phyloP scores from a whole-genome alignment of 2,888 invertebrate species.

The Lithophane semibrunnea region DNA sequence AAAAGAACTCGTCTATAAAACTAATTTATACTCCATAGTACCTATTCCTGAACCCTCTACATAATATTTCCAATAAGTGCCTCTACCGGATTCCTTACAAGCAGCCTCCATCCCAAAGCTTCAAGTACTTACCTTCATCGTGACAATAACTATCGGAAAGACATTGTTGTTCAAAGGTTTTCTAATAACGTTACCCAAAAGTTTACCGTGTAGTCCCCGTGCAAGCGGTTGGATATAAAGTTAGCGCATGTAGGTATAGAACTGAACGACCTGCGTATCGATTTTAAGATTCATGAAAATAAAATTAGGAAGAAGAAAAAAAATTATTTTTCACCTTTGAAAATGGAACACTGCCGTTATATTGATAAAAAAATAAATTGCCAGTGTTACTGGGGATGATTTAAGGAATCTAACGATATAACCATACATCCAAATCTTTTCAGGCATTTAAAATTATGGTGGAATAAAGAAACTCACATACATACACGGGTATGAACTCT shows the following conservation, averaged over 20 bases:
- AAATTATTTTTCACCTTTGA: too few species aligned
- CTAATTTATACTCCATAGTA: conserved; percentile 43
- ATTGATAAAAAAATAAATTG: too few species aligned
- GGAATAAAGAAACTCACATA: too few species aligned
- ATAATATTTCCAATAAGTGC: conserved; percentile 46
- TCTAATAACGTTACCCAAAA: conserved; percentile 56
- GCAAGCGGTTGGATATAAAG: conserved; percentile 1
- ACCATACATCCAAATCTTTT: too few species aligned
- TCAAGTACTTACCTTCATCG: conserved; percentile 47
- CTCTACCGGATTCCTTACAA: conserved; percentile 33
- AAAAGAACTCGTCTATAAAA: conserved; percentile 9
- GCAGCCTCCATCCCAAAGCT: conserved; percentile 25
- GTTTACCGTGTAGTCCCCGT: conserved; percentile 35
- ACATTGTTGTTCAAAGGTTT: conserved; percentile 55
- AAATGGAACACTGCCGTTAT: too few species aligned
- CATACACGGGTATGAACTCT: too few species aligned
- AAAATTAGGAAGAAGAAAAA: background rate
- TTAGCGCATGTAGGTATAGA: background rate
- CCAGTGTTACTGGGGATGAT: too few species aligned
- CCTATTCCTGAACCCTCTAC: conserved; percentile 41
- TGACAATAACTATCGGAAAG: conserved; percentile 60
- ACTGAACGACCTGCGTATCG: background rate
- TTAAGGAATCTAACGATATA: too few species aligned
- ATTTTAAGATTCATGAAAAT: background rate
- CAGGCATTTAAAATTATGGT: too few species aligned